Base-by-base conservation (phyloP, 2,113 vertebrate genomes). In the Rallus limicola region DNA sequence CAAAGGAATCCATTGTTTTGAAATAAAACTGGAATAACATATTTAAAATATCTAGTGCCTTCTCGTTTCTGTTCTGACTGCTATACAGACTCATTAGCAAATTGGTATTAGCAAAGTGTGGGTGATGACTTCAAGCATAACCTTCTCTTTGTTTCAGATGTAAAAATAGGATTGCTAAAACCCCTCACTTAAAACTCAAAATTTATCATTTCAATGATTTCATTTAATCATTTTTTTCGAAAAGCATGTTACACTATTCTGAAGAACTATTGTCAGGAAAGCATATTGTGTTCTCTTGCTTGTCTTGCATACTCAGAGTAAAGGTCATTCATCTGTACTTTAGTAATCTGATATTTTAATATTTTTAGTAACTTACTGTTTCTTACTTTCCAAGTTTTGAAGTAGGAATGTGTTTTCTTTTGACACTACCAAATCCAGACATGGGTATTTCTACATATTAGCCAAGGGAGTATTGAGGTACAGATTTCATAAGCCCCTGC, bases 21-120 rank as follows among this genome's bases (percentile, higher is more conserved):
- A 94, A 97, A 93, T 97, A 95, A 96, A 96, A 94, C 92, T 97
- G 96, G 96, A 96, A 82, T 83, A 91, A 55, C 16, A 13, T 83
- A 52, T 72, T 81, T 81, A 78, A 74, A 90, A 86, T 50, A 11
- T 88, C 40, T 77, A 42, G 19, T 56, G 53, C 44, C 34, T 72
- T 92, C 48, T 92, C 11, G 11, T 83, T 93, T 92, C 40, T 95
- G 11, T 79, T 76, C 50, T 90, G 52, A n/a, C 42, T 86, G 29
- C 34, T 82, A 1, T 19, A 16, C n/a, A 52, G 46, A 9, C 40
- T 88, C 0, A 1, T 40, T 53, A 53, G 52, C 26, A 53, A 53
- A 28, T 53, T 53, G 34, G 25, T 60, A 24, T 68, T 86, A 65
- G 50, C 34, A 36, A 86, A 78, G 80, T 60, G 64, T 70, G 31